Evolutionary conservation across 2,888 invertebrate species (phyloP).

Genomic region (Artemia sp.): DNA sequence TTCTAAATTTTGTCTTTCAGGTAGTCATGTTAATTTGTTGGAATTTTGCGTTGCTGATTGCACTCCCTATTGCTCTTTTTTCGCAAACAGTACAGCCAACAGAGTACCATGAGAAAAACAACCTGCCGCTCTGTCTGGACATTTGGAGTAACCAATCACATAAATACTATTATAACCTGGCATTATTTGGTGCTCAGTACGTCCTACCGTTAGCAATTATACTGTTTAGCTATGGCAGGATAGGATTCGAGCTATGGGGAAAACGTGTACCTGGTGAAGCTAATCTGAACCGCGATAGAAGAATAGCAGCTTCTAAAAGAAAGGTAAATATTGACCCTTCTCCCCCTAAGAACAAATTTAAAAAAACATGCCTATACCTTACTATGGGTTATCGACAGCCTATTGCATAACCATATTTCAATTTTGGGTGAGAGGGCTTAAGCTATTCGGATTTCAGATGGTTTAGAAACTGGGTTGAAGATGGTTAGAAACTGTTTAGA

Average conservation of each 20-base stretch:
- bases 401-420: no score
- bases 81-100: conserved; percentile 32
- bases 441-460: no score
- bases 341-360: no score
- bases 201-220: conserved; percentile 60
- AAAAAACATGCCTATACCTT: no score
- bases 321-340: conserved; percentile 46
- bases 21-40: conserved; percentile 52
- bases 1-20: conserved; percentile 3
- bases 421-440: no score
- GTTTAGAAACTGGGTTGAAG: no score
- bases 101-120: conserved; percentile 19
- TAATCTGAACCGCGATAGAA: conserved; percentile 57
- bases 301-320: conserved; percentile 66
- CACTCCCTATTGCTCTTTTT: conserved; percentile 62
- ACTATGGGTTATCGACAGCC: no score
- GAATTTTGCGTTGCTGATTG: conserved; percentile 56
- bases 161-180: conserved; percentile 54
- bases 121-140: conserved; percentile 46
- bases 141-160: conserved; percentile 47
- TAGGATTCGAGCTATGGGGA: conserved; percentile 72
- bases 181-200: conserved; percentile 64
- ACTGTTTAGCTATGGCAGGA: conserved; percentile 66
- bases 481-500: no score
- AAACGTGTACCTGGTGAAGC: conserved; percentile 73